Evolutionary conservation across 2,888 invertebrate genomes (phyloP).

Genomic region (Penaeus monodon): DNA sequence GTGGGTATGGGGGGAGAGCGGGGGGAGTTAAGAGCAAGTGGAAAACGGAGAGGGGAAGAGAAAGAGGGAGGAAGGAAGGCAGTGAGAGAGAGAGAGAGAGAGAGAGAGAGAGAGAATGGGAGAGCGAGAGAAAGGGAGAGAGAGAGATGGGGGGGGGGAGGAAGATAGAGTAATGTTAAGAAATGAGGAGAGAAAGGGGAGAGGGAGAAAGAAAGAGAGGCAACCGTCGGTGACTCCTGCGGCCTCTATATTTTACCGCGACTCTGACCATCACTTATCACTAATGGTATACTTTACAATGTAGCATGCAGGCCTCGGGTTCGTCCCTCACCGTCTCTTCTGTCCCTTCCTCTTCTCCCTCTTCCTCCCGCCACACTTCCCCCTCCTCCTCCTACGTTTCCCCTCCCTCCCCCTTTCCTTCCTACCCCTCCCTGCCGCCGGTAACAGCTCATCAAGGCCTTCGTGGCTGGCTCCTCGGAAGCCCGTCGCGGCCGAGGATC

Average conservation of each 20-base stretch:
- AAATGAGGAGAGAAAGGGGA: no score
- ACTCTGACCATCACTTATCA: conserved; percentile 53
- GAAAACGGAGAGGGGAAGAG: no score
- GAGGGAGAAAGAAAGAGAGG: background rate
- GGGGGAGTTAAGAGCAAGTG: no score
- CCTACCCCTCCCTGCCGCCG: no score
- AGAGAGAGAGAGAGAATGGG: background rate
- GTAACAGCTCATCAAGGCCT: no score
- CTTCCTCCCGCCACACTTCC: background rate
- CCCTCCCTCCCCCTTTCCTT: no score
- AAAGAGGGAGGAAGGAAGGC: no score
- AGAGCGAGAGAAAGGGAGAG: conserved; percentile 11
- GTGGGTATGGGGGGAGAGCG: no score
- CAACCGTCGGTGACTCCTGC: conserved; percentile 23
- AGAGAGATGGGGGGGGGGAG: background rate
- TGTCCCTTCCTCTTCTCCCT: background rate
- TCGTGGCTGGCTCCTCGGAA: no score
- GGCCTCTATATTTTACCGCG: conserved; percentile 56
- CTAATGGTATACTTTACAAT: conserved; percentile 57
- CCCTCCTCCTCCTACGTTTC: background rate
- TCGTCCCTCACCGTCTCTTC: background rate
- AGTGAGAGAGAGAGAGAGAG: no score
- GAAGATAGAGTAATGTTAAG: no score
- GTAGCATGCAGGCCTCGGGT: conserved; percentile 42
- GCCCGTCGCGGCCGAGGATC: no score